Evolutionary conservation across 2,113 vertebrate genomes (phyloP), one percentile per base, ranked within the genome.

Genomic region (Nycticebus coucang): DNA sequence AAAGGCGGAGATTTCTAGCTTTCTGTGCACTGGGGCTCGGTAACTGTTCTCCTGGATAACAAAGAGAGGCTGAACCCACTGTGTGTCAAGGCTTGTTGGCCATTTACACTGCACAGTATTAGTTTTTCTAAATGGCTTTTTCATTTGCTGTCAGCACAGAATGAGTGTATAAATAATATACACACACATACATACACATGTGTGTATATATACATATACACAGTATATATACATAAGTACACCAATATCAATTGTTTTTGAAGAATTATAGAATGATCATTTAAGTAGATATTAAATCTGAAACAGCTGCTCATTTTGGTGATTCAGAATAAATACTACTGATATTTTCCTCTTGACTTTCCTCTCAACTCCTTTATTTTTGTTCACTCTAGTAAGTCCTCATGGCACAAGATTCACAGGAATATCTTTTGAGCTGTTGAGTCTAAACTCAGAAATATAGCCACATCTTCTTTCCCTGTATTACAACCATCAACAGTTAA

Each of bases 251-350:
- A 59, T 68, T 91, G 10, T 53, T 71, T 64, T 95, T 92, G 30
- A 89, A 24, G 18, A 95, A 13, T 21, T 93, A 59, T 33, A 87
- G 9, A 57, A 83, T 93, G 41, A 84, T 68, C 6, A 84, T 59
- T 83, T 91, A 82, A 69, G 69, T 69, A 37, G 2, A 64, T 37
- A 50, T 87, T 92, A 80, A 33, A 59, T 50, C 11, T 89, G 82
- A 59, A 92, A 64, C 13, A 62, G 21, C 17, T 2, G 88, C 41
- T 92, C 14, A 84, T 83, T 94, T 66, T 71, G 10, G 22, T n/a
- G 11, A 80, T 66, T 95, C 14, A n/a, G n/a, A 93, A 84, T 93
- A 89, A 96, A 93, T 85, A 45, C 10, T 91, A 83, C 59, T 79
- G 26, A 91, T 71, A 81, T 78, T 78, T 69, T 79, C 18, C 50